These are phyloP conservation scores for Aphis craccivora DNA, from an alignment of 1,140 invertebrate genomes.

Conservation along the genomic window DNA sequence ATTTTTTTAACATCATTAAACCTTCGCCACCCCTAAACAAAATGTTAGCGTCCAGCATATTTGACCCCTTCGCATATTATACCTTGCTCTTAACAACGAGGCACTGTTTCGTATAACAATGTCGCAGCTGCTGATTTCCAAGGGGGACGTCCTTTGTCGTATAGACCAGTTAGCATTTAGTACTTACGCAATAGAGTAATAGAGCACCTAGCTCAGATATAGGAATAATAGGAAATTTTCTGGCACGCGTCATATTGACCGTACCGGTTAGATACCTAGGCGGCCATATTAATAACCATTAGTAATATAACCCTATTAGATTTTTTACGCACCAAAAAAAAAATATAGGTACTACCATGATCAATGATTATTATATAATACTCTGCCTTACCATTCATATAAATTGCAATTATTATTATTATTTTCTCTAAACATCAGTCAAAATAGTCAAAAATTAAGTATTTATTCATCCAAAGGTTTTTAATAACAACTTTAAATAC, in stretches of 20 bases:
- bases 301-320: background rate
- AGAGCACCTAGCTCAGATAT: background rate
- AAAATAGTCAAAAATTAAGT: background rate
- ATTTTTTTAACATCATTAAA: background rate
- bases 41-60: background rate
- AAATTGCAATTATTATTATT: background rate
- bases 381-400: background rate
- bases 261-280: background rate
- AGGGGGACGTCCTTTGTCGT: background rate
- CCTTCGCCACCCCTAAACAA: background rate
- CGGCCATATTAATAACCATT: background rate
- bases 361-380: background rate
- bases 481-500: background rate
- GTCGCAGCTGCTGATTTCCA: background rate
- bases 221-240: background rate
- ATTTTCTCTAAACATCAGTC: background rate
- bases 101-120: background rate
- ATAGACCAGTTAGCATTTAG: background rate
- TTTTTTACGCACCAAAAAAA: background rate
- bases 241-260: background rate
- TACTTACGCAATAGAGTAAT: background rate
- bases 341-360: background rate
- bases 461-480: background rate
- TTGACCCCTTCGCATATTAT: background rate
- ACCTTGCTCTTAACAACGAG: background rate